Percentiles rank a stretch among this genome's conserved stretches.
Conservation (phyloP, 2,113 vertebrate species). For the Ictalurus furcatus region DNA sequence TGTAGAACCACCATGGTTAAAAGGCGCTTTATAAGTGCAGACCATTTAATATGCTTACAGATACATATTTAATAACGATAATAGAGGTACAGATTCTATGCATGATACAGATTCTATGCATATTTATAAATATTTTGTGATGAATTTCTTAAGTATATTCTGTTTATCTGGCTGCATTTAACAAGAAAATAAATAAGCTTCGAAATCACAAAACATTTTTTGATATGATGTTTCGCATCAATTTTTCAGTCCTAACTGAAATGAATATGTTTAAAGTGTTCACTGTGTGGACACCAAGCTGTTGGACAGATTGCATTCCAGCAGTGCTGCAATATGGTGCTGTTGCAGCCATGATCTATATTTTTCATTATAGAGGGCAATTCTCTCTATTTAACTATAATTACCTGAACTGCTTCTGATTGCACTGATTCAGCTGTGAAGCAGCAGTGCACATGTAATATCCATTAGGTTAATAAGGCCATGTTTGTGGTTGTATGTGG, state of each 20-base stretch:
- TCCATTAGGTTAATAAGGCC: constrained; percentile 12
- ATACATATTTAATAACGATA: neutral
- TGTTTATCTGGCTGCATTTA: neutral
- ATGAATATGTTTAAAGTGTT: neutral
- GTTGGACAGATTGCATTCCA: constrained; percentile 22
- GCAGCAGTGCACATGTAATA: constrained; percentile 7
- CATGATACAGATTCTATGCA: neutral
- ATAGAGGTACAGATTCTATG: neutral
- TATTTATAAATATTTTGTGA: neutral
- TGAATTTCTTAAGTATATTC: neutral
- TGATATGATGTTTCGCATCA: neutral
- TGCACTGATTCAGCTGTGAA: constrained; percentile 20
- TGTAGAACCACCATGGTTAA: no score
- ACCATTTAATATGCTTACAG: neutral
- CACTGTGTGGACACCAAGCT: neutral
- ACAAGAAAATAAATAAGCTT: neutral
- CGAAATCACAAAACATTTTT: neutral
- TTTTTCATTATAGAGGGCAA: constrained; percentile 8
- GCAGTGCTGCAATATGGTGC: constrained; percentile 18
- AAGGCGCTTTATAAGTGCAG: no score
- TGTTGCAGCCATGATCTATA: constrained; percentile 14
- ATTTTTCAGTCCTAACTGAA: neutral
- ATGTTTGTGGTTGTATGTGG: constrained; percentile 16
- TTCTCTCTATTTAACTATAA: constrained; percentile 22
- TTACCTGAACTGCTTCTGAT: constrained; percentile 24